A percentile compares a stretch with the other conserved stretches of the same genome.
Evolutionary conservation across 2,797 vertebrate species (phyloP).

Genomic region (Petrocephalus schoutedeni): DNA sequence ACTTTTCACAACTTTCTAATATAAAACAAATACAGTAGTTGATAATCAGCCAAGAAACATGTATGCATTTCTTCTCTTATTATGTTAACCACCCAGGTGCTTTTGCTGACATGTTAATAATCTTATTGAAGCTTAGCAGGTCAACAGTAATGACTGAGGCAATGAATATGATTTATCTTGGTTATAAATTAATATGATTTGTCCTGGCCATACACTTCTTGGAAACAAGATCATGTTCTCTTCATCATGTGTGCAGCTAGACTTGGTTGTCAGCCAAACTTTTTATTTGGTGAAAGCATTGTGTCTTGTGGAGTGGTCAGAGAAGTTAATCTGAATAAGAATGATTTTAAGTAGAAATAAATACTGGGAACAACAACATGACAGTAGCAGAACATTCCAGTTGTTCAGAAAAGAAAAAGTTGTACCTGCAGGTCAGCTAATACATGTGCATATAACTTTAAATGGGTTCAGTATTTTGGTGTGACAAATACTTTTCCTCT

Average conservation of each 20-base stretch:
- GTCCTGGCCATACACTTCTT: background rate
- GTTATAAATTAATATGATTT: too few species aligned
- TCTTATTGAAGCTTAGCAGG: background rate
- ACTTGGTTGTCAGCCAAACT: background rate
- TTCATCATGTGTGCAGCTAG: background rate
- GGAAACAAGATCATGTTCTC: background rate
- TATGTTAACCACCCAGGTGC: background rate
- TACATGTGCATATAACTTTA: slow-evolving; percentile 6
- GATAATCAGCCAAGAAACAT: background rate
- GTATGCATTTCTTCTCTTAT: background rate
- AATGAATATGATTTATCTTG: background rate
- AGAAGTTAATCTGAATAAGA: background rate
- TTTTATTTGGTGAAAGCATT: background rate
- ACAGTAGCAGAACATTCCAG: background rate
- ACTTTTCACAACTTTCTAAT: background rate
- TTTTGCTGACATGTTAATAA: background rate
- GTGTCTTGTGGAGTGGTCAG: background rate
- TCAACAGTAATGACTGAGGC: background rate
- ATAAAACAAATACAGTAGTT: background rate
- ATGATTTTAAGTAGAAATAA: background rate
- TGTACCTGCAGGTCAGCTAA: background rate
- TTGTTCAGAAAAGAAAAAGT: background rate
- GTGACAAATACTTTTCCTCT: slow-evolving; percentile 6
- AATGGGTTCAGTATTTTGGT: background rate
- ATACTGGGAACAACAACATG: background rate